These are phyloP conservation scores for Rhizomys pruinosus DNA, from an alignment of 2,113 vertebrate genomes.

Conservation along the genomic window DNA sequence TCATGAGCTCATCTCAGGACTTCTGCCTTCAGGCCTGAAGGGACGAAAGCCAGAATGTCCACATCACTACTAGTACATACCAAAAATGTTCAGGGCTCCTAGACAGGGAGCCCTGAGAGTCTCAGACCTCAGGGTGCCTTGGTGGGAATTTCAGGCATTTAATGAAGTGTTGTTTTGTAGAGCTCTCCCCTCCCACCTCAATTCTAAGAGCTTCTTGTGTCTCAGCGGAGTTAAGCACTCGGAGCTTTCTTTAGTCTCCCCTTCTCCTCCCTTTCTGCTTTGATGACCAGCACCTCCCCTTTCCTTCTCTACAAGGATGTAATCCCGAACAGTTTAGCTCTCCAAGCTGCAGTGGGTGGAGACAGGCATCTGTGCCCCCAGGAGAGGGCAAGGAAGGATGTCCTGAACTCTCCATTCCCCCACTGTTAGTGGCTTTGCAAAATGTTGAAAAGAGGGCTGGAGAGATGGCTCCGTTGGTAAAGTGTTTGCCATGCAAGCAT, in stretches of 20 bases:
- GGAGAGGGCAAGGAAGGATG: neutral
- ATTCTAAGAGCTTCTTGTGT: neutral
- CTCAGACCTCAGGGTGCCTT: neutral
- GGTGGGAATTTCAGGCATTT: constrained; percentile 38
- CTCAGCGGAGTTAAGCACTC: neutral
- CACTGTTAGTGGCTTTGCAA: neutral
- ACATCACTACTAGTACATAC: neutral
- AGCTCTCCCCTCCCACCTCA: neutral
- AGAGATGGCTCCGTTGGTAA: neutral
- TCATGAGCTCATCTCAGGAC: neutral
- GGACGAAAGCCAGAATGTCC: neutral
- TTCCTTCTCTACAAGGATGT: neutral
- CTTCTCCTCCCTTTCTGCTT: neutral
- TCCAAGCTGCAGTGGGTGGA: neutral
- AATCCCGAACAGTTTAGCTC: neutral
- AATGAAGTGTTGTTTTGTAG: neutral
- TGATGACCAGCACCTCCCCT: constrained; percentile 4
- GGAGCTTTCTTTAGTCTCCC: neutral
- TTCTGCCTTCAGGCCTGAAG: neutral
- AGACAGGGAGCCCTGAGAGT: neutral
- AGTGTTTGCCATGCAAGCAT: neutral
- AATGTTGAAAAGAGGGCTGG: neutral
- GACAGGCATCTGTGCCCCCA: fast-evolving
- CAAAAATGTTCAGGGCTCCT: constrained; percentile 11
- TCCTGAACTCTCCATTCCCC: too few species aligned